phyloP scores from a whole-genome alignment of 2,888 invertebrate genomes.

The Rhagophthalmus giganteus region DNA sequence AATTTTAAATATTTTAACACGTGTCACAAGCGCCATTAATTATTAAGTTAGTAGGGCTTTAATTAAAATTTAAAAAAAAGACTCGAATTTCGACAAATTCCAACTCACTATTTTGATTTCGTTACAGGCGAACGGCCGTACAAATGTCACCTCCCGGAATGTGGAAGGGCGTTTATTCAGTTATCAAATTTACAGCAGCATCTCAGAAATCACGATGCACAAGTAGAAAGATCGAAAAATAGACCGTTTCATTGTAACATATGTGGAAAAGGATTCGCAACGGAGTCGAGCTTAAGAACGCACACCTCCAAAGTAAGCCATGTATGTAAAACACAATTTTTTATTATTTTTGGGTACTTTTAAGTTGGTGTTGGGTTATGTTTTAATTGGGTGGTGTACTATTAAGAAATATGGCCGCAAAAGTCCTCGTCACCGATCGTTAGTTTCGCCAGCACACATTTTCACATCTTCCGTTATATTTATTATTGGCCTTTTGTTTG shows the following conservation, averaged over 20 bases:
- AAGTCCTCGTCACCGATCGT: no score
- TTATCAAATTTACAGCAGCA: conserved; percentile 95
- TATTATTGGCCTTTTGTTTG: conserved; percentile 24
- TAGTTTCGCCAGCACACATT: conserved; percentile 27
- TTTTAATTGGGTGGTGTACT: conserved; percentile 29
- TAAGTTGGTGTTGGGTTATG: conserved; percentile 32
- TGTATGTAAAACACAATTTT: conserved; percentile 57
- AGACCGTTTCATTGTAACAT: conserved; percentile 95
- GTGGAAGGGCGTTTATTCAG: conserved; percentile 95
- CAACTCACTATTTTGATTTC: conserved; percentile 6
- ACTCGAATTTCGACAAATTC: no score
- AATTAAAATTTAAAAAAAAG: no score
- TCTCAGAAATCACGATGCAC: conserved; percentile 93
- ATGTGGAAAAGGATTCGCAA: conserved; percentile 95
- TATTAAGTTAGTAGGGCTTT: no score
- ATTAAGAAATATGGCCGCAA: not conserved
- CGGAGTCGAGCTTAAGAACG: conserved; percentile 91
- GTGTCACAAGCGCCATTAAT: no score
- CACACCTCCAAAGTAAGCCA: conserved; percentile 96
- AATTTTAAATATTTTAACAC: no score
- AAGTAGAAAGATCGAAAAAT: conserved; percentile 92
- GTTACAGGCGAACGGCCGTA: conserved; percentile 92
- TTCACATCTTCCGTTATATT: conserved; percentile 12
- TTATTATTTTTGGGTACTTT: conserved; percentile 32
- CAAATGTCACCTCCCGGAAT: conserved; percentile 94